Evolutionary conservation across 2,888 invertebrate species (phyloP), one percentile per base, ranked within the genome.

Genomic region (Branchipolynoe longqiensis): DNA sequence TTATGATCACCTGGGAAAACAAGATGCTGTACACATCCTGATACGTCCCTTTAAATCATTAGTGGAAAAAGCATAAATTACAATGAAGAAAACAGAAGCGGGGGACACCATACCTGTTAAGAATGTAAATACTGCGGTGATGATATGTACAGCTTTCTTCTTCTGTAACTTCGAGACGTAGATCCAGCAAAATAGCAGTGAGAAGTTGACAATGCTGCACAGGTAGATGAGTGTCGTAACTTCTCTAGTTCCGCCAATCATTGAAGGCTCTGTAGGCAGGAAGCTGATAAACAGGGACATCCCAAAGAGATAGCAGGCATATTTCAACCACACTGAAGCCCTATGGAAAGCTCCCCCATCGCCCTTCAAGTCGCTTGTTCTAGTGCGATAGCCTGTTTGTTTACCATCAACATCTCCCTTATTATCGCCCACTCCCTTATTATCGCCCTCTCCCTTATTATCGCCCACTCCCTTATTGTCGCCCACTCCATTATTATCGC

Each of bases 191-290:
- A 78, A 78, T 25, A 78, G 54, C 28, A 78, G 54, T 28, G 28
- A 48, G 28, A 78, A 1, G 0, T 0, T 31, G 25, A 78, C 41
- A 4, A 78, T 41, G 2, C 78, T 25, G 48, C 25, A 78, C 48
- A 78, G 31, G 54, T 78, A 78, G 25, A 78, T 48, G 48, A 78
- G 41, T 22, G 25, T 78, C 14, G 78, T 78, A 41, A 78, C 78
- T 48, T 78, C 78, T 25, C 78, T 41, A 12, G 78, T 48, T 1
- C 78, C 78, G 3, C 78, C 78, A 3, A 1, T 6, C 78, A 78
- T 78, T 12, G 18, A 12, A 41, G 78, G 78, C 54, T 78, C 78
- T 25, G 78, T 78, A 14, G 78, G 78, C 28, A 78, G 3, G 48
- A 78, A 78, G 25, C 54, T 78, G 6, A 78, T 25, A 1, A 78